Conservation (phyloP, 1,140 invertebrate genomes). For the Meloidogyne exigua region DNA sequence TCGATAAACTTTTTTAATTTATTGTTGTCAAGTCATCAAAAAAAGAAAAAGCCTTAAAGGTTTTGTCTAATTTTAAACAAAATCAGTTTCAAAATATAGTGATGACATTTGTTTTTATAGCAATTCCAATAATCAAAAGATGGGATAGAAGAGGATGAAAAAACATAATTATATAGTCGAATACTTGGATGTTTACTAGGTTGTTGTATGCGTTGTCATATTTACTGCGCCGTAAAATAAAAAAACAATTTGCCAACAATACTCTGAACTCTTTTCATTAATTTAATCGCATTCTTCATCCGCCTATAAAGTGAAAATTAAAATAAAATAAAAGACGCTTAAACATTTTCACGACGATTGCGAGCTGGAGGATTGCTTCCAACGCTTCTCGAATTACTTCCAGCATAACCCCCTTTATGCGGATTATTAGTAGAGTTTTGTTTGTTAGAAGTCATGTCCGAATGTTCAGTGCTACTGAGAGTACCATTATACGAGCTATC, state of each 20-base stretch:
- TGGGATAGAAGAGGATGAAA: not conserved
- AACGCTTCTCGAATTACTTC: not conserved
- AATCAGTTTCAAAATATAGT: not conserved
- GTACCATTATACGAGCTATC: not conserved
- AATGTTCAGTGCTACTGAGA: not conserved
- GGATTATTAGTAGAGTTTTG: not conserved
- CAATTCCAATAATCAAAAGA: not conserved
- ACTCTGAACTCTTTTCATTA: not conserved
- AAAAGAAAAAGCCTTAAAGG: not conserved
- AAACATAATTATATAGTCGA: not conserved
- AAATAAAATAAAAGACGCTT: not conserved
- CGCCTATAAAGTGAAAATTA: not conserved
- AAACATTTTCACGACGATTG: conserved; percentile 21
- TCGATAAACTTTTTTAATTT: not conserved
- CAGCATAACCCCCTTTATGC: not conserved
- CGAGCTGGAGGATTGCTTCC: conserved; percentile 14
- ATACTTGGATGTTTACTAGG: not conserved
- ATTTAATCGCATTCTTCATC: not conserved
- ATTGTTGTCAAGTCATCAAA: conserved; percentile 4
- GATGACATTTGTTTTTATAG: not conserved
- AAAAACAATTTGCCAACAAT: not conserved
- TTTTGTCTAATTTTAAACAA: not conserved
- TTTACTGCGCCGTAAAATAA: not conserved
- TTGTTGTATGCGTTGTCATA: not conserved
- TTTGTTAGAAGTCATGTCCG: not conserved